Percentiles rank a stretch among this genome's conserved stretches.
Evolutionary conservation across 2,888 invertebrate genomes (phyloP).

Genomic region (Thera obeliscata): DNA sequence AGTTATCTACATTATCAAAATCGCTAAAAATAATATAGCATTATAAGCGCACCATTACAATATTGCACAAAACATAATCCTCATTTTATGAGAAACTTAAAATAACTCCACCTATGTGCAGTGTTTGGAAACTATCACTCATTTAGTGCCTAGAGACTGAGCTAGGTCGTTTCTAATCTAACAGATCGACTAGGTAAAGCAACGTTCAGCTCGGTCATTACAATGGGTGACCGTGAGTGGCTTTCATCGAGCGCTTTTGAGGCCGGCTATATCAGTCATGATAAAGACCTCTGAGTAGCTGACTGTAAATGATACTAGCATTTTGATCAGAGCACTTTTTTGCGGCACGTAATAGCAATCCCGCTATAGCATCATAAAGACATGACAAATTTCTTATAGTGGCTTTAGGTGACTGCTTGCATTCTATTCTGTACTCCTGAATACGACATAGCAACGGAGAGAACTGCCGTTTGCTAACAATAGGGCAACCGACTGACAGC

Average conservation of each 20-base stretch:
- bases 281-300: background rate
- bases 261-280: too few species aligned
- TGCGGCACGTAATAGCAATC: too few species aligned
- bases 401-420: too few species aligned
- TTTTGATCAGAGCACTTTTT: background rate
- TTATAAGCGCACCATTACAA: conserved; percentile 12
- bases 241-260: too few species aligned
- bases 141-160: background rate
- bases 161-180: background rate
- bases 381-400: too few species aligned
- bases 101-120: conserved; percentile 18
- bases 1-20: background rate
- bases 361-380: too few species aligned
- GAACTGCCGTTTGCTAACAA: too few species aligned
- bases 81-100: conserved; percentile 23
- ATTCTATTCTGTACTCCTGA: too few species aligned
- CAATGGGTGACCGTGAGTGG: too few species aligned
- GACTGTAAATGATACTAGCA: background rate
- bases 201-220: too few species aligned
- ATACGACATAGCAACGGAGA: too few species aligned
- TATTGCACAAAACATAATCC: conserved; percentile 18
- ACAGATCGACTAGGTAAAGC: background rate
- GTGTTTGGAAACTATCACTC: background rate
- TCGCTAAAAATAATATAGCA: background rate
- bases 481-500: too few species aligned